Evolutionary conservation across 1,140 invertebrate species (phyloP).

Genomic region (Pseudomyrmex gracilis): DNA sequence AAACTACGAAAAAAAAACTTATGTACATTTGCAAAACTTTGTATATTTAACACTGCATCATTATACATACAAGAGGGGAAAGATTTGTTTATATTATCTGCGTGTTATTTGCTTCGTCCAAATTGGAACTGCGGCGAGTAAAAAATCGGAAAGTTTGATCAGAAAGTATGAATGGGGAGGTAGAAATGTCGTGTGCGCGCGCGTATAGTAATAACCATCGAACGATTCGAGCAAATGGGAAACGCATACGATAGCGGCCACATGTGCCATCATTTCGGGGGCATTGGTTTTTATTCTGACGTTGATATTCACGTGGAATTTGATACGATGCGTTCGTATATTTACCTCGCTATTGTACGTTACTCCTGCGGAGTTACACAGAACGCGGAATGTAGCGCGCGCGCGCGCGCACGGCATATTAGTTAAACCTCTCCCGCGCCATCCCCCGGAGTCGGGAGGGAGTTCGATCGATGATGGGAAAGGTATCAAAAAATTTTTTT

Average conservation of each 20-base stretch:
- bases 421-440: slow-evolving; percentile 55
- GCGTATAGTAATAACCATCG: slow-evolving; percentile 4
- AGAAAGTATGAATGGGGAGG: neutral
- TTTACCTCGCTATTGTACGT: too few relatives aligned
- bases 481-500: slow-evolving; percentile 39
- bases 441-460: neutral
- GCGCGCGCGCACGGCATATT: slow-evolving; percentile 61
- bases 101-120: neutral
- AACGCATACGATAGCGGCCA: neutral
- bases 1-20: too few relatives aligned
- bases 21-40: neutral
- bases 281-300: slow-evolving; percentile 53
- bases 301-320: slow-evolving; percentile 53
- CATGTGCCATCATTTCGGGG: neutral
- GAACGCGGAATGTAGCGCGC: neutral
- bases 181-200: neutral
- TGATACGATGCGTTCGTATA: slow-evolving; percentile 1
- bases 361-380: neutral
- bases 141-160: slow-evolving; percentile 24
- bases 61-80: neutral
- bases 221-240: neutral
- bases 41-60: neutral
- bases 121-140: neutral
- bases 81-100: neutral
- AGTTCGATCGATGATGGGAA: slow-evolving; percentile 48